These are phyloP conservation scores for Eilema griseolum DNA, from an alignment of 2,888 invertebrate species.

Conservation along the genomic window DNA sequence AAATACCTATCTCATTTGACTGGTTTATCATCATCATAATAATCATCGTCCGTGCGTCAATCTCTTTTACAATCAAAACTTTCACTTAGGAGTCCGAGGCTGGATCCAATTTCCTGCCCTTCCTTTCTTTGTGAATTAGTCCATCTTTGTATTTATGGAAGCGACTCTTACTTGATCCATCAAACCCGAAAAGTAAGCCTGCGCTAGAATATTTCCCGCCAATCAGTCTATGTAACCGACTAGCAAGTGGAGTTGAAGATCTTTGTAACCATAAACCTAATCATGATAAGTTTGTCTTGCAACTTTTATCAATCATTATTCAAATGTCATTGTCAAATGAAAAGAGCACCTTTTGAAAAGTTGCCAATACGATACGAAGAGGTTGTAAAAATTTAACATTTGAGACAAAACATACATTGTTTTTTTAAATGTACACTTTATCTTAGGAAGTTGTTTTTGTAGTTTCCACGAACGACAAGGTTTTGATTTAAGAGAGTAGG, in stretches of 20 bases:
- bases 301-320: slow-evolving; percentile 2
- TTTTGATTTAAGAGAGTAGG: slow-evolving; percentile 41
- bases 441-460: slow-evolving; percentile 28
- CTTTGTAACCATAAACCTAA: neutral
- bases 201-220: neutral
- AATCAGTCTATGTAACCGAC: too few relatives aligned
- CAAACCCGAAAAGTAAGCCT: neutral
- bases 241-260: neutral
- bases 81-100: neutral
- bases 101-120: neutral
- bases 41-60: neutral
- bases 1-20: too few relatives aligned
- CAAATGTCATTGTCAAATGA: slow-evolving; percentile 9
- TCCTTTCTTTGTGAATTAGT: neutral
- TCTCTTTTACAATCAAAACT: neutral
- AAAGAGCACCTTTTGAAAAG: neutral
- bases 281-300: neutral
- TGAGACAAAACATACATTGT: neutral
- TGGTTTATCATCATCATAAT: neutral
- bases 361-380: neutral
- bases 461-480: slow-evolving; percentile 19
- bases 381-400: neutral
- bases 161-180: neutral
- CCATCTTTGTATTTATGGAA: neutral
- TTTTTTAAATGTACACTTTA: neutral